phyloP scores from a whole-genome alignment of 2,888 invertebrate genomes.

The Anagyrus pseudococci region DNA sequence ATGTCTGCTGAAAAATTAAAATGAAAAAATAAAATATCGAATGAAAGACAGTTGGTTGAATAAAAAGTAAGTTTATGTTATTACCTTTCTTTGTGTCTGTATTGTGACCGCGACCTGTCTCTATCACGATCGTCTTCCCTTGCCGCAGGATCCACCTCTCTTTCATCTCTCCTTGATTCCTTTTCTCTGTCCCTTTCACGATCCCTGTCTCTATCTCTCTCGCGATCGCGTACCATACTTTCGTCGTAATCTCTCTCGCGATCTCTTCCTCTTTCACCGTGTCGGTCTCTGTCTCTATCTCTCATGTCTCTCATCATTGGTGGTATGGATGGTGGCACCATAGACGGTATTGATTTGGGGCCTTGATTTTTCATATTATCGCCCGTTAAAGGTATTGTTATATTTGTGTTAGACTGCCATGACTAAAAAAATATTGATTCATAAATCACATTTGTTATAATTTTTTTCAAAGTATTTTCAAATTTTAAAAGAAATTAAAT shows the following conservation, averaged over 20 bases:
- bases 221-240: conserved; percentile 56
- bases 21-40: conserved; percentile 19
- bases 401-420: conserved; percentile 59
- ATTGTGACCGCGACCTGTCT: conserved; percentile 68
- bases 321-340: conserved; percentile 59
- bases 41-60: conserved; percentile 8
- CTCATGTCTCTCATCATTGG: conserved; percentile 54
- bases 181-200: conserved; percentile 51
- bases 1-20: conserved; percentile 47
- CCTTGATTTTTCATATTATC: conserved; percentile 53
- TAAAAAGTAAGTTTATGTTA: conserved; percentile 40
- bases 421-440: conserved; percentile 47
- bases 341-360: conserved; percentile 59
- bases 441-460: background rate
- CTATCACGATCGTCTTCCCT: conserved; percentile 63
- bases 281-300: conserved; percentile 61
- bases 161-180: conserved; percentile 53
- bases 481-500: conserved; percentile 15
- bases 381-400: conserved; percentile 57
- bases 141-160: conserved; percentile 60
- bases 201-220: conserved; percentile 47
- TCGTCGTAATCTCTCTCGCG: conserved; percentile 56
- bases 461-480: too few species aligned
- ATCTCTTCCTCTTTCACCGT: conserved; percentile 58
- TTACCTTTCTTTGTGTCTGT: conserved; percentile 69